Conservation (phyloP, 2,888 invertebrate species). For the Pegoplata infirma region DNA sequence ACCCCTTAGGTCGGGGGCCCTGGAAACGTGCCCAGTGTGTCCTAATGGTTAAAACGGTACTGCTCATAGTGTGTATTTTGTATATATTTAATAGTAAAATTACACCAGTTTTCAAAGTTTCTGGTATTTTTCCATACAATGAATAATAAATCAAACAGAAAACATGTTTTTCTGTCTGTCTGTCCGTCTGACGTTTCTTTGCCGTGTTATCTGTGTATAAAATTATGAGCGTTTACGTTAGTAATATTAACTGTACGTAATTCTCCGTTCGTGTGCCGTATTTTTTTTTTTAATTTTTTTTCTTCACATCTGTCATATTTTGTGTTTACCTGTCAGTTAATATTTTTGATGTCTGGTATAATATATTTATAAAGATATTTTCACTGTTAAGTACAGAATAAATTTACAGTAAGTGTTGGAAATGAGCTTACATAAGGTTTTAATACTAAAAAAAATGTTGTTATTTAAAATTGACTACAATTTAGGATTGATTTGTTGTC, state of each 20-base stretch:
- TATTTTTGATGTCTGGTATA: conserved; percentile 18
- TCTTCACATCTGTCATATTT: conserved; percentile 45
- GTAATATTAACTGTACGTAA: background rate
- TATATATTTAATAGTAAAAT: background rate
- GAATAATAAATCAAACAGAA: conserved; percentile 57
- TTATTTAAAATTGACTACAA: too few relatives aligned
- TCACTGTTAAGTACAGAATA: background rate
- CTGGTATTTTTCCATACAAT: background rate
- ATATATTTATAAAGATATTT: conserved; percentile 39
- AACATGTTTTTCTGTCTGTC: conserved; percentile 7
- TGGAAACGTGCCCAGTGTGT: too few relatives aligned
- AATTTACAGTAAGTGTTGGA: too few relatives aligned
- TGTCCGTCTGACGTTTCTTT: background rate
- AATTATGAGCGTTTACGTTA: background rate
- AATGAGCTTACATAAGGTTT: too few relatives aligned
- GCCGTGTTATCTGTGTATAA: conserved; percentile 29
- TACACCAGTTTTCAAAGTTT: background rate
- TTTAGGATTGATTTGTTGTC: too few relatives aligned
- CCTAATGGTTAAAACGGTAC: too few relatives aligned
- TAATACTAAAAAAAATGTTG: too few relatives aligned
- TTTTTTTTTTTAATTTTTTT: too few relatives aligned
- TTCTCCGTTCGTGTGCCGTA: background rate
- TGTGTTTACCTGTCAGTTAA: conserved; percentile 52
- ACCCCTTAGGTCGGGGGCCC: too few relatives aligned
- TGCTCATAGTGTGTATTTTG: background rate